Evolutionary conservation across 2,888 invertebrate genomes (phyloP).

Genomic region (Osmoderma eremita): DNA sequence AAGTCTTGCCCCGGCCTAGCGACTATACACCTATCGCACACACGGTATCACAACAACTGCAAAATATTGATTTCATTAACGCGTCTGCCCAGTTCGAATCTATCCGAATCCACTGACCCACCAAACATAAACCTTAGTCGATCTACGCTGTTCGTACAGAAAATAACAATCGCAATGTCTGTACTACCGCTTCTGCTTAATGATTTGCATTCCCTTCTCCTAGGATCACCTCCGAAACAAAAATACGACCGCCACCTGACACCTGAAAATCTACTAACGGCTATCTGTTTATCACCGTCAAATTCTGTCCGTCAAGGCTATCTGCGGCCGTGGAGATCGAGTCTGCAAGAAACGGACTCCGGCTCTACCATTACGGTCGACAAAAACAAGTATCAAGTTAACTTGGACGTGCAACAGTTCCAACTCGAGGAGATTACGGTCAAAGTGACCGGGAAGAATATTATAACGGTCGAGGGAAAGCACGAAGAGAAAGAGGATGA

Average conservation of each 20-base stretch:
- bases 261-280: slow-evolving; percentile 65
- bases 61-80: too few relatives aligned
- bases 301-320: slow-evolving; percentile 52
- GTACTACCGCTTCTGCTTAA: slow-evolving; percentile 63
- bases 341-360: slow-evolving; percentile 66
- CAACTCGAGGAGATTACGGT: slow-evolving; percentile 79
- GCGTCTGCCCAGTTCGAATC: too few relatives aligned
- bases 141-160: background rate
- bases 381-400: slow-evolving; percentile 75
- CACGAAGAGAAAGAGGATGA: slow-evolving; percentile 80
- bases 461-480: slow-evolving; percentile 78
- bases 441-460: slow-evolving; percentile 72
- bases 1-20: too few relatives aligned
- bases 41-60: too few relatives aligned
- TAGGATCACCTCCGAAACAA: slow-evolving; percentile 65
- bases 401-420: slow-evolving; percentile 80
- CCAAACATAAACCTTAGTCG: slow-evolving; percentile 4
- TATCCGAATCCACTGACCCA: too few relatives aligned
- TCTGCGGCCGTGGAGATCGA: slow-evolving; percentile 63
- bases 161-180: slow-evolving; percentile 64
- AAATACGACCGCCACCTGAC: slow-evolving; percentile 67
- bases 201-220: slow-evolving; percentile 67
- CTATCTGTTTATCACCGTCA: slow-evolving; percentile 41
- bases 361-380: slow-evolving; percentile 68
- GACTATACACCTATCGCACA: too few relatives aligned